A percentile compares a stretch with the other conserved stretches of the same genome.
Evolutionary conservation across 1,140 invertebrate genomes (phyloP).

Genomic region (Calliphora vicina): DNA sequence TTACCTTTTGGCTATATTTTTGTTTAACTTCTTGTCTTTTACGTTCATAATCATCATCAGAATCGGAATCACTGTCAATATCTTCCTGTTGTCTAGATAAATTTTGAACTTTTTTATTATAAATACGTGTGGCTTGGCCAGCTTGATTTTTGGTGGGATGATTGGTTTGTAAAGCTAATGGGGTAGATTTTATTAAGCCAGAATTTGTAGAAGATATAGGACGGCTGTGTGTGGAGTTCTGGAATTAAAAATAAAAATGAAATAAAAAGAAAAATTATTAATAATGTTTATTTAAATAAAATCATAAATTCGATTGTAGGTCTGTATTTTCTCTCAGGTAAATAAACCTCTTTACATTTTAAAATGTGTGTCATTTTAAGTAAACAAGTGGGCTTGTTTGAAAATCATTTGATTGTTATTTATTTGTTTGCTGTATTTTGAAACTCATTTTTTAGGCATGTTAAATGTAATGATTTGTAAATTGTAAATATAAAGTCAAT

Average conservation of each 20-base stretch:
- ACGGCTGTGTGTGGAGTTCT: neutral
- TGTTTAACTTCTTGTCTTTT: constrained; percentile 53
- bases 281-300: neutral
- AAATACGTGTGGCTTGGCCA: constrained; percentile 45
- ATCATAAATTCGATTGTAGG: too few relatives aligned
- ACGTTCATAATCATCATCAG: constrained; percentile 67
- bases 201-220: neutral
- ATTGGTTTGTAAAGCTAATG: neutral
- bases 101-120: constrained; percentile 52
- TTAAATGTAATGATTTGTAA: neutral
- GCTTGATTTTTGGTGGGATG: neutral
- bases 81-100: constrained; percentile 59
- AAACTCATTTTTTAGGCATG: neutral
- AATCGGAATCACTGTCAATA: constrained; percentile 69
- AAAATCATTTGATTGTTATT: neutral
- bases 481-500: neutral
- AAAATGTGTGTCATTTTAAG: too few relatives aligned
- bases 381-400: too few relatives aligned
- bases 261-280: neutral
- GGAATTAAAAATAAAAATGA: neutral
- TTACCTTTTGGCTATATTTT: constrained; percentile 66
- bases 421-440: neutral
- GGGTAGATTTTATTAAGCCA: neutral
- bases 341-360: too few relatives aligned
- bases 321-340: too few relatives aligned